Evolutionary conservation across 2,888 invertebrate genomes (phyloP).

Genomic region (Caprella mutica): DNA sequence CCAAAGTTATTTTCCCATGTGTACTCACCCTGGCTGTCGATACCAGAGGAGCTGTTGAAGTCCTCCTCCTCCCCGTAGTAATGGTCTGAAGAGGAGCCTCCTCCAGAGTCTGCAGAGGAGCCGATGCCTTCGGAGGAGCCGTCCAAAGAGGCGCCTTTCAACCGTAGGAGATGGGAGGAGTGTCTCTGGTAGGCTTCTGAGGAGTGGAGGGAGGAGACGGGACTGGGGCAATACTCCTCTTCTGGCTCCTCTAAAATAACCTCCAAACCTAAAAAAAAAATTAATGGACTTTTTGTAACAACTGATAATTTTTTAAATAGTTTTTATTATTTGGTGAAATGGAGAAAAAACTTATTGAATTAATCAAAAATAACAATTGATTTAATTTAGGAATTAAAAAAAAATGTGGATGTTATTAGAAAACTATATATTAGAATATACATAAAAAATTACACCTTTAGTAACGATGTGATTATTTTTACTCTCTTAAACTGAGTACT

Average conservation of each 20-base stretch:
- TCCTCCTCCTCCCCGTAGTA: constrained; percentile 26
- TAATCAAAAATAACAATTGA: too few relatives aligned
- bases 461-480: too few relatives aligned
- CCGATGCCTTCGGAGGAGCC: constrained; percentile 33
- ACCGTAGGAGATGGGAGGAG: constrained; percentile 14
- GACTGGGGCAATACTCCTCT: constrained; percentile 34
- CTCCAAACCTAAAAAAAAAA: constrained; percentile 31
- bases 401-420: too few relatives aligned
- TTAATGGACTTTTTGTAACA: too few relatives aligned
- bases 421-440: too few relatives aligned
- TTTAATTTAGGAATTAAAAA: too few relatives aligned
- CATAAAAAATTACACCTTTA: too few relatives aligned
- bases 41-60: constrained; percentile 29
- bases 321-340: too few relatives aligned
- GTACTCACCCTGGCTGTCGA: constrained; percentile 29
- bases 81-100: constrained; percentile 24
- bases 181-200: constrained; percentile 22
- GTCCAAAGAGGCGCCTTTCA: constrained; percentile 26
- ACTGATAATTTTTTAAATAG: too few relatives aligned
- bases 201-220: constrained; percentile 15
- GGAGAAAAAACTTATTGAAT: too few relatives aligned
- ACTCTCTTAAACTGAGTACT: too few relatives aligned
- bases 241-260: constrained; percentile 35
- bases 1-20: background rate
- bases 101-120: constrained; percentile 27